Evolutionary conservation across 2,888 invertebrate genomes (phyloP).

Genomic region (Nudaria mundana): DNA sequence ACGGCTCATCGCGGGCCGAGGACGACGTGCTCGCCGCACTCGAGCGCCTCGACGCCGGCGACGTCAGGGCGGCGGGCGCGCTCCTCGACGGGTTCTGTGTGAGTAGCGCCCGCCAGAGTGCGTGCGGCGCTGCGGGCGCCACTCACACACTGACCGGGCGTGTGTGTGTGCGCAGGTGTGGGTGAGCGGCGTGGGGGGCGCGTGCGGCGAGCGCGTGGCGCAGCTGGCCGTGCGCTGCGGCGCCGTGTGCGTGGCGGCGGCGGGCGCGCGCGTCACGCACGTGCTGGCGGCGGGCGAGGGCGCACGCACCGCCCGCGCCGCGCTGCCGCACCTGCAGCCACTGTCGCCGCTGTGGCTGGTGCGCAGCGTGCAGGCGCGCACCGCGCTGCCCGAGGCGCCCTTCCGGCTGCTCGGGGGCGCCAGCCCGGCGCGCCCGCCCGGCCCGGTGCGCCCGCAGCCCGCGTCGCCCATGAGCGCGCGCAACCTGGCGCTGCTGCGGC

Average conservation of each 20-base stretch:
- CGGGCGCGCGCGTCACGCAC: conserved; percentile 89
- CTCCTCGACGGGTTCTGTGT: conserved; percentile 95
- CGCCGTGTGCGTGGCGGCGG: conserved; percentile 72
- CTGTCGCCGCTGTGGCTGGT: conserved; percentile 89
- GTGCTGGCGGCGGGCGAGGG: conserved; percentile 85
- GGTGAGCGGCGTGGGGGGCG: conserved; percentile 57
- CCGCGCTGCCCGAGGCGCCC: conserved; percentile 55
- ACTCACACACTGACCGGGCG: neutral
- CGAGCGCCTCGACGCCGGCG: conserved; percentile 80
- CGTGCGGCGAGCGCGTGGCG: conserved; percentile 62
- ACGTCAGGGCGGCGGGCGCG: conserved; percentile 86
- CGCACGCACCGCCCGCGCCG: conserved; percentile 73
- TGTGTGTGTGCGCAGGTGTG: conserved; percentile 49
- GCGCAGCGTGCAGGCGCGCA: conserved; percentile 82
- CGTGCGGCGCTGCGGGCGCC: neutral
- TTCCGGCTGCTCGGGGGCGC: conserved; percentile 71
- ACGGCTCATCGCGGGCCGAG: conserved; percentile 47
- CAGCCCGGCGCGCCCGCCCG: neutral
- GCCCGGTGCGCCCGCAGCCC: conserved; percentile 11
- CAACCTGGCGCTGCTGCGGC: conserved; percentile 75
- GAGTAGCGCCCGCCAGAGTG: conserved; percentile 34
- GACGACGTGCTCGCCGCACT: conserved; percentile 58
- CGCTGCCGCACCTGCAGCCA: conserved; percentile 89
- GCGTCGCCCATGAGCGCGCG: conserved; percentile 75
- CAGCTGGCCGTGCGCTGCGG: conserved; percentile 89